These are phyloP conservation scores for Cylloceria caligata DNA, from an alignment of 2,888 invertebrate genomes.

Conservation along the genomic window DNA sequence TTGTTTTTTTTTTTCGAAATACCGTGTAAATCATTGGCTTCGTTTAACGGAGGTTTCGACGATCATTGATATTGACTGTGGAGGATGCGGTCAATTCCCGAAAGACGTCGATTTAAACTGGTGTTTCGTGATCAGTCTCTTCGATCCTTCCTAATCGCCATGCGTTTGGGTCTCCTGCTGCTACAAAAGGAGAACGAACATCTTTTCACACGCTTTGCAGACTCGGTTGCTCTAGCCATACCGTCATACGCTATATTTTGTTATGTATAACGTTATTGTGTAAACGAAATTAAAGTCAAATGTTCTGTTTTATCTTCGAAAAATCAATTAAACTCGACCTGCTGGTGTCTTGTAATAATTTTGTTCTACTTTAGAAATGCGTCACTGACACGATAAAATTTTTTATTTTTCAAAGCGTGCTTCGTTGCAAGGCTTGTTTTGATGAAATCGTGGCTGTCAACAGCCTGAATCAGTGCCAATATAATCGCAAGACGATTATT, in stretches of 20 bases:
- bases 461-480: not conserved
- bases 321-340: not conserved
- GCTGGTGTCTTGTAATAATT: not conserved
- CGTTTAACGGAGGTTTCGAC: constrained; percentile 61
- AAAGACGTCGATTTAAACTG: constrained; percentile 86
- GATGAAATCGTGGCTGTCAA: constrained; percentile 8
- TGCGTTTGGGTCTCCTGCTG: constrained; percentile 90
- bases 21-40: constrained; percentile 67
- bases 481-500: constrained; percentile 26
- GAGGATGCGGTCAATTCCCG: constrained; percentile 63
- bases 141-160: constrained; percentile 93
- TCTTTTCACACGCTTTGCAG: constrained; percentile 43
- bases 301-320: not conserved
- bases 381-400: not conserved
- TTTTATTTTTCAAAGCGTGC: constrained; percentile 6
- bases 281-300: not conserved
- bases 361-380: not conserved
- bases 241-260: constrained; percentile 40
- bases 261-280: not conserved
- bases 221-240: not conserved
- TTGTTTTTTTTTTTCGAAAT: constrained; percentile 25
- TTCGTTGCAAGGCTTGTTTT: not conserved
- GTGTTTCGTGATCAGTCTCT: constrained; percentile 93
- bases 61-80: constrained; percentile 69
- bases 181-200: constrained; percentile 71